Conservation (phyloP, 2,113 vertebrate genomes). For the Serilophus lunatus region DNA sequence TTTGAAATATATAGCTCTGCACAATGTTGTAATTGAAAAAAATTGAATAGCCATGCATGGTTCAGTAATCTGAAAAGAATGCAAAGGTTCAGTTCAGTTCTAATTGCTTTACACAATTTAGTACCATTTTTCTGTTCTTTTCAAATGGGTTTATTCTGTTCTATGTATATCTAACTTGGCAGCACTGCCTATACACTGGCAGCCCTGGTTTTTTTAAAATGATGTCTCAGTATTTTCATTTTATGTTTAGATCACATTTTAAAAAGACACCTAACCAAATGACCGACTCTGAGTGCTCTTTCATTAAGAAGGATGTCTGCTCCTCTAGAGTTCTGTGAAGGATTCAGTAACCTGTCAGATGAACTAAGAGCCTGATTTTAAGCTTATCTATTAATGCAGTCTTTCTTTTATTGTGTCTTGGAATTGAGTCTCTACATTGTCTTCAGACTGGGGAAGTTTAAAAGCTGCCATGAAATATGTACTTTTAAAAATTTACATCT, state of each 20-base stretch:
- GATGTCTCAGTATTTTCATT: neutral
- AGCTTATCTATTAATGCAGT: neutral
- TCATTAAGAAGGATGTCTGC: neutral
- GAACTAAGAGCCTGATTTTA: neutral
- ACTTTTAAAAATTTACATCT: neutral
- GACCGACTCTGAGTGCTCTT: neutral
- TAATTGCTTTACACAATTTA: conserved; percentile 13
- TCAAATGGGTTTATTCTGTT: neutral
- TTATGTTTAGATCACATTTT: neutral
- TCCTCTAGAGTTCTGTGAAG: neutral
- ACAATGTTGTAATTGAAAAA: conserved; percentile 31
- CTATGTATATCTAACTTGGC: neutral
- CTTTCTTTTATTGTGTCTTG: neutral
- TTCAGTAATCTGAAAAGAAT: conserved; percentile 38
- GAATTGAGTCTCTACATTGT: neutral
- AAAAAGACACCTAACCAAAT: neutral
- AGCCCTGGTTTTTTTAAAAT: neutral
- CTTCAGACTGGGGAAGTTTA: neutral
- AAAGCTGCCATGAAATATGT: neutral
- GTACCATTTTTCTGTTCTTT: neutral
- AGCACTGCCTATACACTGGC: neutral
- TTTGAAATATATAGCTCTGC: conserved; percentile 34
- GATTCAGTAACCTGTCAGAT: neutral
- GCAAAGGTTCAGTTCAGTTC: neutral
- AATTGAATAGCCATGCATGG: neutral